Percentiles rank a stretch among this genome's conserved stretches.
Evolutionary conservation across 2,797 vertebrate species (phyloP).

Genomic region (Synanceia verrucosa): DNA sequence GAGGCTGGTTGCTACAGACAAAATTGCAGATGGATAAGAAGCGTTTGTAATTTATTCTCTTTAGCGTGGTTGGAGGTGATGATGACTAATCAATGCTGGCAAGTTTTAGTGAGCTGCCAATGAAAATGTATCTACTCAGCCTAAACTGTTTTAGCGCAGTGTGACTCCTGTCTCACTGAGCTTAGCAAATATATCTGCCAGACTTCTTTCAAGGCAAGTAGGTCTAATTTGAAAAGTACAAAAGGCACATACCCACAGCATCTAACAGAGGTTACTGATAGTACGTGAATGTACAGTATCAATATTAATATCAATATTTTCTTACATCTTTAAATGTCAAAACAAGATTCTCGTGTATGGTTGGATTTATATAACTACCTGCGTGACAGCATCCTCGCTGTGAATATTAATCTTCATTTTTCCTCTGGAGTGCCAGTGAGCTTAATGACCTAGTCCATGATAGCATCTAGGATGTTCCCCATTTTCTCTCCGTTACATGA

Average conservation of each 20-base stretch:
- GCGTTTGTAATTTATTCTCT: slow-evolving; percentile 67
- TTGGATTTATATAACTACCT: slow-evolving; percentile 38
- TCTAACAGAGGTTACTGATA: not conserved
- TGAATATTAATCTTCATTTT: slow-evolving; percentile 58
- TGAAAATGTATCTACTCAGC: slow-evolving; percentile 39
- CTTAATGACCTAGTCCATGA: slow-evolving; percentile 63
- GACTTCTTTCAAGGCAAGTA: slow-evolving; percentile 1
- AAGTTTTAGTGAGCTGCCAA: slow-evolving; percentile 53
- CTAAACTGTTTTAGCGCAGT: slow-evolving; percentile 12
- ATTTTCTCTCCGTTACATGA: slow-evolving; percentile 55
- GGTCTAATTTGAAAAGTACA: not conserved
- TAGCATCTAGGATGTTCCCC: slow-evolving; percentile 58
- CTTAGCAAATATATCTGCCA: slow-evolving; percentile 8
- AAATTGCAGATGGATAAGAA: slow-evolving; percentile 58
- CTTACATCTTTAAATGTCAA: slow-evolving; percentile 16
- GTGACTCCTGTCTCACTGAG: slow-evolving; percentile 21
- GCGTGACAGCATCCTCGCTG: slow-evolving; percentile 2
- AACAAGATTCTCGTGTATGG: slow-evolving; percentile 20
- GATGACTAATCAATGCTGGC: slow-evolving; percentile 71
- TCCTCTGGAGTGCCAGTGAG: slow-evolving; percentile 46
- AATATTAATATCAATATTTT: too few species aligned
- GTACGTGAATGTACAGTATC: not conserved
- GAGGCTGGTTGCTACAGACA: slow-evolving; percentile 62
- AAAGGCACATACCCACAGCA: not conserved
- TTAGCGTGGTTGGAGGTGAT: slow-evolving; percentile 73